Evolutionary conservation across 2,113 vertebrate genomes (phyloP), one percentile per base, ranked within the genome.

Genomic region (Holacanthus passer): DNA sequence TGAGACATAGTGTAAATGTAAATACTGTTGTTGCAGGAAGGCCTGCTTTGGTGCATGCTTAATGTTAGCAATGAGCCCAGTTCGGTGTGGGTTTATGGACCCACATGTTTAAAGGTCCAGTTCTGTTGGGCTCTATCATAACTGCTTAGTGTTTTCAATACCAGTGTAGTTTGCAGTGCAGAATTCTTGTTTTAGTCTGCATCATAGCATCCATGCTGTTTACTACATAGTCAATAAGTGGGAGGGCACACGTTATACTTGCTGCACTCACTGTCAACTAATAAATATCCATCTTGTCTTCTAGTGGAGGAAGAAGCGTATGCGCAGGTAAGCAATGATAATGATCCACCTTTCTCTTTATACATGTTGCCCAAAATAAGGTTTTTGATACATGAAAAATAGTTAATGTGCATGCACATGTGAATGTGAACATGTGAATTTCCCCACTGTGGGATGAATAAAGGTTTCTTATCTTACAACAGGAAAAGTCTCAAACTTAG

Each of bases 271-370:
- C 4, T 52, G 11, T 32, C 9, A 1, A 27, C 1, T 85, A 58
- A 88, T 47, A 1, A 16, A 31, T 62, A 0, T 84, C 2, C 0
- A 2, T 41, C 9, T 81, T 85, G 0, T 85, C 0, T 82, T 91
- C 0, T 68, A 97, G 96, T 99, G 97, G 97, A 96, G 97, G 91
- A 99, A 99, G 97, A 99, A 99, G 96, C 96, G 97, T 65, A 99
- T 99, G 97, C 97, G 97, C 95, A 99, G 97, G 97, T 98, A 94
- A 82, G 96, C 7, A 16, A 27, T 2, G 0, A 13, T 27, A 2
- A 16, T 31, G 0, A n/a, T 43, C 3, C 22, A 11, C 14, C 20
- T 67, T 35, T 0, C 0, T 0, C 5, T 62, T 0, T 59, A 47
- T 11, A 52, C 1, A 63, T 17, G 2, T 5, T 14, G 14, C 14